Evolutionary conservation across 1,140 invertebrate species (phyloP).

Genomic region (Lasioglossum albipes): DNA sequence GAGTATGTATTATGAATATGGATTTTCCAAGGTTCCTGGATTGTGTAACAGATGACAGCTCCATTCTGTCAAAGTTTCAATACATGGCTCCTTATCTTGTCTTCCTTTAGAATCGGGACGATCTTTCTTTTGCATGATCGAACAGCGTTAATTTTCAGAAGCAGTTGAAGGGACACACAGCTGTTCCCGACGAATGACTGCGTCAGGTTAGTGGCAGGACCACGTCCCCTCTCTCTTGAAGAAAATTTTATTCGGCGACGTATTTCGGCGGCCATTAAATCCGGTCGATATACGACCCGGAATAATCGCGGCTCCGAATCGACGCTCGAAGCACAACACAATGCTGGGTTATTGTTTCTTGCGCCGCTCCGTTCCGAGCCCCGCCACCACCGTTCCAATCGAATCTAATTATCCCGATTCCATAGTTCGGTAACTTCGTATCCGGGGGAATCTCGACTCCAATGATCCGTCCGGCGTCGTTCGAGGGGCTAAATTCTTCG

Average conservation of each 20-base stretch:
- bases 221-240: not conserved
- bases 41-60: too few relatives aligned
- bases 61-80: too few relatives aligned
- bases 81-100: too few relatives aligned
- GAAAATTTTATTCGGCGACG: not conserved
- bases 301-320: conserved; percentile 40
- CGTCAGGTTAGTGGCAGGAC: conserved; percentile 24
- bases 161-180: not conserved
- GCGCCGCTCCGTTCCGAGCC: conserved; percentile 8
- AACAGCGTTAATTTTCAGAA: conserved; percentile 13
- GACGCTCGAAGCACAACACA: conserved; percentile 36
- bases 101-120: too few relatives aligned
- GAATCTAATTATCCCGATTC: conserved; percentile 63
- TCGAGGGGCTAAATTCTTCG: not conserved
- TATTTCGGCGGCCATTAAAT: conserved; percentile 27
- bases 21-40: too few relatives aligned
- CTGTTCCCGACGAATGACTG: conserved; percentile 7
- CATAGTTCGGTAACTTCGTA: conserved; percentile 47
- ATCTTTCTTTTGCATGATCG: too few relatives aligned
- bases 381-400: conserved; percentile 38
- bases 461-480: conserved; percentile 51
- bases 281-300: conserved; percentile 21
- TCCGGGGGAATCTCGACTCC: conserved; percentile 28
- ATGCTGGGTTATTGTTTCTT: conserved; percentile 50
- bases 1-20: too few relatives aligned